These are phyloP conservation scores for Sebastes variabilis DNA, from an alignment of 2,797 vertebrate species.

Conservation along the genomic window DNA sequence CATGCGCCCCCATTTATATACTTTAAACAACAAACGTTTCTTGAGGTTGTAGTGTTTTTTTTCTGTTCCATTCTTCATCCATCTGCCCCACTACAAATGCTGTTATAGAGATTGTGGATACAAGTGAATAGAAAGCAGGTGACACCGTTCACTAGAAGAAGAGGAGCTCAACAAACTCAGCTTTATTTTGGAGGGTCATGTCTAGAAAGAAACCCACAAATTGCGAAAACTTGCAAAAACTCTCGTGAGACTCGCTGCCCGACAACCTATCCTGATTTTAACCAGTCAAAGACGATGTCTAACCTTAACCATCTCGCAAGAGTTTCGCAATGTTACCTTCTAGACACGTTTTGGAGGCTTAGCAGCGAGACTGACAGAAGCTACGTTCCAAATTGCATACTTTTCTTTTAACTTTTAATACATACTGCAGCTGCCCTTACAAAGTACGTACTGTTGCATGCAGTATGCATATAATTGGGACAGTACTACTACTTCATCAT, in stretches of 20 bases:
- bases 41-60: neutral
- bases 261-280: rapidly evolving
- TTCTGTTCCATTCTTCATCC: neutral
- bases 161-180: neutral
- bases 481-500: too few relatives aligned
- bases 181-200: neutral
- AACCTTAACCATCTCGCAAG: too few relatives aligned
- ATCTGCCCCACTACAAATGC: neutral
- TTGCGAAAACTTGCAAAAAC: too few relatives aligned
- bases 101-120: neutral
- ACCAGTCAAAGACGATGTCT: too few relatives aligned
- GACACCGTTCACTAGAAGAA: neutral
- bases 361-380: neutral
- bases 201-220: too few relatives aligned
- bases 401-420: too few relatives aligned
- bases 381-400: too few relatives aligned
- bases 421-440: too few relatives aligned
- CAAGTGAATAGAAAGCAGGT: neutral
- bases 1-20: neutral
- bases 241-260: rapidly evolving
- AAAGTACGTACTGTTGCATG: too few relatives aligned
- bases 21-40: neutral
- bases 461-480: too few relatives aligned
- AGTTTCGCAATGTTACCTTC: neutral
- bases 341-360: neutral